Evolutionary conservation across 2,113 vertebrate species (phyloP), one percentile per base, ranked within the genome.

Genomic region (Noturus placidus): DNA sequence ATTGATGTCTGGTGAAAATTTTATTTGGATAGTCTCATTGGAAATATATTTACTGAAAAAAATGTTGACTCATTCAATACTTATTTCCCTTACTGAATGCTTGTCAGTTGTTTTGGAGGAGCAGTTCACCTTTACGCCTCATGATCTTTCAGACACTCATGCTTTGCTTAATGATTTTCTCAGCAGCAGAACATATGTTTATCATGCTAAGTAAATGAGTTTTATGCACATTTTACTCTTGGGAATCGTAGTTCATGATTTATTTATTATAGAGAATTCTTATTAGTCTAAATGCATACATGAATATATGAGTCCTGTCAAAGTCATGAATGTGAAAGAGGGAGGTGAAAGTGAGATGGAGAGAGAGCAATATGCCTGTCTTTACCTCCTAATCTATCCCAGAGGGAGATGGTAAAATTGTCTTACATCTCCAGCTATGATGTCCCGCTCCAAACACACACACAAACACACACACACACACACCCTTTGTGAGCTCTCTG

Each of bases 321-420:
- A n/a, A 38, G 10, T 33, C 65, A 57, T 56, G 56, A 38, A 30
- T 84, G 82, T 87, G 22, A 81, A 81, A 57, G 56, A 61, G 77
- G 50, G 61, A 61, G 42, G 61, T 11, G 76, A 54, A 85, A 80
- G 72, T 30, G 25, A 10, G 72, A 38, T 30, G n/a, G n/a, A 52
- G 38, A 59, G 65, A 70, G 81, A 42, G 52, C 6, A 63, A 83
- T 30, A 54, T 56, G 25, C 63, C 88, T 90, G 88, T 92, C 46
- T 91, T 82, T 87, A 83, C 87, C 70, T 74, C 59, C 91, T 94
- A 94, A 94, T 95, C 92, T 89, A 61, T 87, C 93, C 93, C 90
- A 92, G 69, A 88, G 93, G 89, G 93, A 92, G 2, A 20, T 50
- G 84, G 77, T 79, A 56, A 67, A 87, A 87, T 81, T 80, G 87